phyloP scores from a whole-genome alignment of 2,888 invertebrate genomes.

The Meganola albula region DNA sequence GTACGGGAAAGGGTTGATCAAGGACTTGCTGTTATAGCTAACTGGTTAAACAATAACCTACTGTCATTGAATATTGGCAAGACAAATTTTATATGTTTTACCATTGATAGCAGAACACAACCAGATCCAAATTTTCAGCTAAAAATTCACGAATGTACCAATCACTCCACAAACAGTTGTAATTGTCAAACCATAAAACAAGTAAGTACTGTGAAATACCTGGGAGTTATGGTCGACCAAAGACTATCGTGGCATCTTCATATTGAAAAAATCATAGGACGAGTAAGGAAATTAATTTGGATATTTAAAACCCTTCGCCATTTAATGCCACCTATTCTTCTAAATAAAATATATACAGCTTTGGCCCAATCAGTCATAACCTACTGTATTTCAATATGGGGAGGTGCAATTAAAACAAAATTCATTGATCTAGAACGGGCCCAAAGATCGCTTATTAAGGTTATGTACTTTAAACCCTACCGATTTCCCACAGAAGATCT shows the following conservation, averaged over 20 bases:
- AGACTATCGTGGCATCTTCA: conserved; percentile 1
- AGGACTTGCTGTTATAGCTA: neutral
- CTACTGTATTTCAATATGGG: neutral
- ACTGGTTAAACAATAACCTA: conserved; percentile 5
- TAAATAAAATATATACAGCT: neutral
- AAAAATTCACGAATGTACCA: conserved; percentile 5
- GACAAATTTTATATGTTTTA: conserved; percentile 11
- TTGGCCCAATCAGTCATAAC: neutral
- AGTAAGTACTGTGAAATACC: neutral
- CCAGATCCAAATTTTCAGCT: conserved; percentile 4
- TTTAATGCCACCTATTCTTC: neutral
- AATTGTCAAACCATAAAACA: neutral
- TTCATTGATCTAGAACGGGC: neutral
- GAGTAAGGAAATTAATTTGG: conserved; percentile 1
- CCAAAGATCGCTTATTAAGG: neutral
- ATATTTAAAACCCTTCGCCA: conserved; percentile 1
- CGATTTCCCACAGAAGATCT: neutral
- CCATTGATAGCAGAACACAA: conserved; percentile 1
- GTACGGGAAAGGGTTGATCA: neutral
- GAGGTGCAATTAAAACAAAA: neutral
- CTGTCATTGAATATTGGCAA: conserved; percentile 10
- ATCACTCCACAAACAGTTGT: neutral
- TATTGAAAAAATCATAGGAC: neutral
- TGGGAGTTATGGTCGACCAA: conserved; percentile 2
- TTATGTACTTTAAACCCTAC: conserved; percentile 1